These are phyloP conservation scores for Adelognathus sp. DNA, from an alignment of 2,888 invertebrate genomes.

Conservation along the genomic window DNA sequence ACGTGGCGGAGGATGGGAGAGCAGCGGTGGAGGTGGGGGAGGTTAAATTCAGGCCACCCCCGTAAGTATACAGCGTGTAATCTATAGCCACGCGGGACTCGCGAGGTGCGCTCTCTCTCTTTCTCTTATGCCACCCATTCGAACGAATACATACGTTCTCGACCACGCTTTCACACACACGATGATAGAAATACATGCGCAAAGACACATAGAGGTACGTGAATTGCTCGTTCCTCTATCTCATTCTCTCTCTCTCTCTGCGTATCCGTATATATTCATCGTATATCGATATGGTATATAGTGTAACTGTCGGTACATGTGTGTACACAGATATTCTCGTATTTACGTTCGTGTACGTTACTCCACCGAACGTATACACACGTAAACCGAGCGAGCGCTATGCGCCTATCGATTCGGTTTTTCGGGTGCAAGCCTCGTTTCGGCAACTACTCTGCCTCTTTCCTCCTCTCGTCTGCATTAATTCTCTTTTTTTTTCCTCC, in stretches of 20 bases:
- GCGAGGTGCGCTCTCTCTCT: conserved; percentile 23
- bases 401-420: conserved; percentile 80
- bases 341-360: conserved; percentile 52
- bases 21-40: conserved; percentile 54
- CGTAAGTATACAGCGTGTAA: conserved; percentile 75
- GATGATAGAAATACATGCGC: conserved; percentile 44
- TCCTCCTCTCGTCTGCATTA: conserved; percentile 37
- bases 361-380: conserved; percentile 35
- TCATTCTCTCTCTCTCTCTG: conserved; percentile 41
- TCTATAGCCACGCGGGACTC: conserved; percentile 64
- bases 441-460: conserved; percentile 61
- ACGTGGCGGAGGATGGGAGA: conserved; percentile 46
- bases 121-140: not conserved
- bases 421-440: conserved; percentile 79
- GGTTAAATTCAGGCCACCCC: conserved; percentile 77
- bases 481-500: conserved; percentile 41
- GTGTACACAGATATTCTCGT: conserved; percentile 40
- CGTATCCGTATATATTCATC: conserved; percentile 38
- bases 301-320: conserved; percentile 29
- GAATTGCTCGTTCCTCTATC: conserved; percentile 18
- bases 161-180: conserved; percentile 41
- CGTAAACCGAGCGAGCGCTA: conserved; percentile 68
- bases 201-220: conserved; percentile 32
- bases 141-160: conserved; percentile 53
- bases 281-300: conserved; percentile 37